These are phyloP conservation scores for Scatophagus argus DNA, from an alignment of 2,113 vertebrate species.

Conservation along the genomic window DNA sequence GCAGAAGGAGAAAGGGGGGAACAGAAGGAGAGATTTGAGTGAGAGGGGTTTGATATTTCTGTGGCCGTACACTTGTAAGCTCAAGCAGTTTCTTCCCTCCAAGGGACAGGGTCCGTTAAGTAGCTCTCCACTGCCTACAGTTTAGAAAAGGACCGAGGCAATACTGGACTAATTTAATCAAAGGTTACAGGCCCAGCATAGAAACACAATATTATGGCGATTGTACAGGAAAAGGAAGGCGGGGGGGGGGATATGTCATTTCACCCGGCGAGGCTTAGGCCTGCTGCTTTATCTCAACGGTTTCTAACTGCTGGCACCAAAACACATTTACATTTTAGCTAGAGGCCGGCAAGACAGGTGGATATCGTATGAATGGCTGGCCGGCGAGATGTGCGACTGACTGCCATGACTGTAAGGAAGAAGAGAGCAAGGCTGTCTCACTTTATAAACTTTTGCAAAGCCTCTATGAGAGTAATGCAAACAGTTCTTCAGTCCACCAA, in stretches of 20 bases:
- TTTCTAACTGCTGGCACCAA: conserved; percentile 65
- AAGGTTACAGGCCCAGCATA: conserved; percentile 82
- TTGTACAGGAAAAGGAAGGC: conserved; percentile 76
- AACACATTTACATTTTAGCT: conserved; percentile 77
- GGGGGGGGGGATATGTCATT: conserved; percentile 73
- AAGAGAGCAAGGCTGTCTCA: conserved; percentile 28
- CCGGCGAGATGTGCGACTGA: conserved; percentile 53
- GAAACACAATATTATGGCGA: conserved; percentile 81
- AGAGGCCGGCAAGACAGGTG: conserved; percentile 58
- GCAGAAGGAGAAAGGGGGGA: conserved; percentile 32
- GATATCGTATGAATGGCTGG: conserved; percentile 63
- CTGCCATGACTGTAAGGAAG: conserved; percentile 40
- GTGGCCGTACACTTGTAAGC: conserved; percentile 80
- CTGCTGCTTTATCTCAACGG: conserved; percentile 79
- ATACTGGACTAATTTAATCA: conserved; percentile 84
- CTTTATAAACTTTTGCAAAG: conserved; percentile 27
- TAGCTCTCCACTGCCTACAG: conserved; percentile 80
- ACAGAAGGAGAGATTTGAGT: conserved; percentile 71
- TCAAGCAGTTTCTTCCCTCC: conserved; percentile 82
- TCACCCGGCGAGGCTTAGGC: conserved; percentile 78
- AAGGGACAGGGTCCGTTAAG: conserved; percentile 82
- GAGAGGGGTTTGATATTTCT: conserved; percentile 82
- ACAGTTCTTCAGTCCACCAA: neutral
- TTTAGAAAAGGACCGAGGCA: conserved; percentile 82
- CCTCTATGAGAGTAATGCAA: neutral